These are phyloP conservation scores for Odontomyia ornata DNA, from an alignment of 2,888 invertebrate species.

Conservation along the genomic window DNA sequence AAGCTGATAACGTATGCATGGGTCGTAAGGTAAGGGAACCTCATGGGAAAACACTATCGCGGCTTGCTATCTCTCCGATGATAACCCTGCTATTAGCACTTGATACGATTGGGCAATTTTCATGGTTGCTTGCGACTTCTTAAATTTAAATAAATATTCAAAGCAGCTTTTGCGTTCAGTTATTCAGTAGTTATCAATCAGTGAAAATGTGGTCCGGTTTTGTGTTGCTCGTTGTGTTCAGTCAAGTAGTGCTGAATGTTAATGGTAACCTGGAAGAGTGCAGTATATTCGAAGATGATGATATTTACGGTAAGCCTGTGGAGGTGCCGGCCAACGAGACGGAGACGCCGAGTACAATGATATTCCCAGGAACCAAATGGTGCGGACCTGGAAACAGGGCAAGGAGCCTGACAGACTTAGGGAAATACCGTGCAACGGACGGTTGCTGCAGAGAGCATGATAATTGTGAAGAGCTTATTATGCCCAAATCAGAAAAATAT, in stretches of 20 bases:
- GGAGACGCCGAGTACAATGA: slow-evolving; percentile 53
- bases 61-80: too few species aligned
- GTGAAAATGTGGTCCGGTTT: too few species aligned
- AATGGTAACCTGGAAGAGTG: slow-evolving; percentile 53
- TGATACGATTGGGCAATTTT: too few species aligned
- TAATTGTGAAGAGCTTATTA: slow-evolving; percentile 61
- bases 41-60: too few species aligned
- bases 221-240: too few species aligned
- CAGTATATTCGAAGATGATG: slow-evolving; percentile 62
- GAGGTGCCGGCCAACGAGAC: slow-evolving; percentile 48
- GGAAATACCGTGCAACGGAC: slow-evolving; percentile 82
- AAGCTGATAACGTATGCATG: too few species aligned
- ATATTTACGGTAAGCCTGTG: slow-evolving; percentile 56
- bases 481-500: slow-evolving; percentile 55
- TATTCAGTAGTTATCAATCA: too few species aligned
- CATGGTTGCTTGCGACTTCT: too few species aligned
- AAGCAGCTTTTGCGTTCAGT: too few species aligned
- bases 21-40: too few species aligned
- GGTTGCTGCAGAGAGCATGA: slow-evolving; percentile 90
- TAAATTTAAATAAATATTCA: too few species aligned
- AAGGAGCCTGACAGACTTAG: slow-evolving; percentile 80
- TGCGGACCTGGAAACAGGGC: slow-evolving; percentile 89
- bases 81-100: too few species aligned
- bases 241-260: neutral
- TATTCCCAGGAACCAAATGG: slow-evolving; percentile 84